Base-by-base conservation (phyloP, 2,888 invertebrate species). In the Amorpha juglandis region DNA sequence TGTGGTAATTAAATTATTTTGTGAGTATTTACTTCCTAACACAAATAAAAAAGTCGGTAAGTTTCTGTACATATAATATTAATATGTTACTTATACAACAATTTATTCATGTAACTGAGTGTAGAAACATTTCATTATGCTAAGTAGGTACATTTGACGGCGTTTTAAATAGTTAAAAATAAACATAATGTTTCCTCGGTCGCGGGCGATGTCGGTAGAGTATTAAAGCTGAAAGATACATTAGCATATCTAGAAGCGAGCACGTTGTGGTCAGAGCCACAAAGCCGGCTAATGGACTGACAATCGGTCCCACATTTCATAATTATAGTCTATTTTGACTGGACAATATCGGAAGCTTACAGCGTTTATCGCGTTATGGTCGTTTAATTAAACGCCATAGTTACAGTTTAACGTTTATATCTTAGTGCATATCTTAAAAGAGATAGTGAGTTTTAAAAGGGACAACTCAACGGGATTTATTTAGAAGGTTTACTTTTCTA, bases 261-360 rank as follows among this genome's bases (percentile, higher is more conserved):
- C 83, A 84, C 84, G 80, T 83, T 82, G 80, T 78, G 78, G 71
- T 69, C 74, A 74, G 75, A 78, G 81, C 83, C 81, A 89, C 90
- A 90, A 90, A 91, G 90, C 91, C 83, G 83, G 74, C 83, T 90
- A 91, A 91, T 90, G 86, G 88, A 76, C 81, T 86, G 87, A 91
- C 91, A 92, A 90, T 91, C 87, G 89, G 84, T 83, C 85, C 84
- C 82, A 89, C 87, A 91, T 89, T 88, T 92, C 92, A 92, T 91
- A 92, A 91, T 91, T 90, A 92, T 92, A 88, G 88, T 81, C 91
- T 90, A 91, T 91, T 91, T 91, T 90, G 89, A 90, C 87, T 81
- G 89, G 84, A 86, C 87, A 86, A 85, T 88, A 91, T 91, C 87
- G 86, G 86, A 81, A 84, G 89, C 87, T 84, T 80, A 80, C 76